Base-by-base conservation (phyloP, 2,888 invertebrate species). In the Cremastinae sp. region DNA sequence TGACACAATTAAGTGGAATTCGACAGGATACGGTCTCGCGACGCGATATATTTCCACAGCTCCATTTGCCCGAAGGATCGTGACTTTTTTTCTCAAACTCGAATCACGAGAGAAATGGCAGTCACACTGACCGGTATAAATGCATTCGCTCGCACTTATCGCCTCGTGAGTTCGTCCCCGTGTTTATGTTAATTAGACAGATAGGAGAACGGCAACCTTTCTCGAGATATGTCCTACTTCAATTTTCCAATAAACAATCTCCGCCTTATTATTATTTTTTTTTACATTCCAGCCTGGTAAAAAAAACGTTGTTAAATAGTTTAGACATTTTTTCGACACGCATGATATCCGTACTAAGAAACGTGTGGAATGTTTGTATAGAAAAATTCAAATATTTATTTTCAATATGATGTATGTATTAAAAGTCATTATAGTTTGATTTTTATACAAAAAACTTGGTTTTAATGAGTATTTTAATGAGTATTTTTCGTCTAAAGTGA, bases 151-250 rank as follows among this genome's bases (percentile, higher is more conserved):
- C 53, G 66, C 62, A 20, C 58, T 72, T 72, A 76, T 76, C 75
- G 72, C 64, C 58, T 43, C 18, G 53, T 49, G 64, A 76, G 62
- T 76, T 69, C 62, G 36, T 51, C 53, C 72, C 36, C 75, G 45
- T 76, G 75, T 76, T 76, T 76, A 76, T 76, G 75, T 64, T 76
- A 76, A 76, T 72, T 69, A 72, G 62, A 28, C 2, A 51, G 72
- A 76, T 72, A 76, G 58, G 51, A 59, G 51, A 10, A 20, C 51
- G 16, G 36, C 58, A 54, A 36, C 38, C 59, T 34, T 58, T 22
- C 54, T 36, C 8, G 49, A 28, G 20, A 28, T 49, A 49, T 53
- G 62, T 34, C 51, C 68, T 53, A 72, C 47, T 76, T 68, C 58
- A 68, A 72, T 69, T 58, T 69, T 54, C 20, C 20, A 61, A 49